Conservation (phyloP, 2,113 vertebrate species). For the Sander vitreus region DNA sequence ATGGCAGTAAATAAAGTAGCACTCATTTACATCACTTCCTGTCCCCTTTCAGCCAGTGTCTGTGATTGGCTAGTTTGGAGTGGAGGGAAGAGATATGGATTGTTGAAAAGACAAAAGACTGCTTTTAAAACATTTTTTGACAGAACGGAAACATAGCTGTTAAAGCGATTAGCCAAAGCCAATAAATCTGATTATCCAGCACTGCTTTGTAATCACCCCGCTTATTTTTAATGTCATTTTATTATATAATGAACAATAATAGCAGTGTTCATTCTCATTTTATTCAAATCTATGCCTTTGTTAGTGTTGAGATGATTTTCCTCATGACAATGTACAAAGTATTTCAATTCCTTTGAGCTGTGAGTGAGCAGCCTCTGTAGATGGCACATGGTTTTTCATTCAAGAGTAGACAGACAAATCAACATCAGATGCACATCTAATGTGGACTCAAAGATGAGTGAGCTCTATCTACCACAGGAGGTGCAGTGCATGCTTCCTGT, state of each 20-base stretch:
- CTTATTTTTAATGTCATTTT: conserved; percentile 2
- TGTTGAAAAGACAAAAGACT: conserved; percentile 17
- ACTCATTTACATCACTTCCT: conserved; percentile 51
- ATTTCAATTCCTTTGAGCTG: neutral
- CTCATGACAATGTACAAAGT: conserved; percentile 1
- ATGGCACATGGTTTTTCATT: conserved; percentile 22
- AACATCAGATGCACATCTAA: conserved; percentile 15
- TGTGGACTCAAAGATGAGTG: conserved; percentile 49
- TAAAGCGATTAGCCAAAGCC: conserved; percentile 31
- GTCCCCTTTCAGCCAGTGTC: neutral
- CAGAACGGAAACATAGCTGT: neutral
- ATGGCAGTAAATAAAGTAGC: conserved; percentile 33
- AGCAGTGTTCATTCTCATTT: neutral
- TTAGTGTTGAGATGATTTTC: conserved; percentile 9
- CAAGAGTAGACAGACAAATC: conserved; percentile 6
- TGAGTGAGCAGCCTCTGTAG: neutral
- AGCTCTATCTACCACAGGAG: conserved; percentile 59
- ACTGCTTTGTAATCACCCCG: neutral
- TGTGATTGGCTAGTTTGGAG: conserved; percentile 54
- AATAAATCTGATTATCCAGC: conserved; percentile 26
- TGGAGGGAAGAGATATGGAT: conserved; percentile 54
- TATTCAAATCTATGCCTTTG: neutral
- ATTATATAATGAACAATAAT: conserved; percentile 10
- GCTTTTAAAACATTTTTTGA: conserved; percentile 10
- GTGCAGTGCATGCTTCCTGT: conserved; percentile 67